Evolutionary conservation across 1,140 invertebrate genomes (phyloP), one percentile per base, ranked within the genome.

Genomic region (Neomicropteryx cornuta): DNA sequence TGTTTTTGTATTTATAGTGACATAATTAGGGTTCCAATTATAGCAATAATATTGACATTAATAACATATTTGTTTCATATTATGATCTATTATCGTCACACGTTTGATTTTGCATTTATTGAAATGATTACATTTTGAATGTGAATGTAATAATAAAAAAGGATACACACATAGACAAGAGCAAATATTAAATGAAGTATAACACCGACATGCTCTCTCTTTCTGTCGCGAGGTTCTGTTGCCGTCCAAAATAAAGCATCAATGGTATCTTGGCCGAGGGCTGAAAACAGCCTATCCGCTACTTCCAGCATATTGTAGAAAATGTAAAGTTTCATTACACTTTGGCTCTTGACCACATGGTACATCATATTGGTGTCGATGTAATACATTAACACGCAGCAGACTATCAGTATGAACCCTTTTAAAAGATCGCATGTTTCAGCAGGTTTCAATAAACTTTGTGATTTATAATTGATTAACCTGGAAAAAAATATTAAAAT

Each of bases 291-390:
- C 46, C 89, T 73, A 68, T 98, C 95, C 14, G 87, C 91, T 27
- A 96, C 94, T 73, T 99, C 97, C 33, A 99, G 67, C 92, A 99
- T 98, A 68, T 99, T 99, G 60, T 94, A 99, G 68, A 99, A 97
- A 57, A 99, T 95, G 59, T 99, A 99, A 32, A 99, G 68, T 60
- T 99, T 99, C 56, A 99, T 97, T 33, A 97, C 89, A 36, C 93
- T 95, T 58, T 99, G 97, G 52, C 90, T 95, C 61, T 98, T 93
- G 18, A 99, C 95, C 45, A 97, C 71, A 67, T 99, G 97, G 66
- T 99, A 99, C 71, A 99, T 83, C 72, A 98, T 90, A 44, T 95
- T 97, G 8, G 93, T 97, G 59, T 99, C 96, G 37, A 98, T 79
- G 51, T 88, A 86, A 44, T 82, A 83, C 66, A 95, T 86, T 21